Evolutionary conservation across 2,888 invertebrate species (phyloP), one percentile per base, ranked within the genome.

Genomic region (Balanococcus diminutus): DNA sequence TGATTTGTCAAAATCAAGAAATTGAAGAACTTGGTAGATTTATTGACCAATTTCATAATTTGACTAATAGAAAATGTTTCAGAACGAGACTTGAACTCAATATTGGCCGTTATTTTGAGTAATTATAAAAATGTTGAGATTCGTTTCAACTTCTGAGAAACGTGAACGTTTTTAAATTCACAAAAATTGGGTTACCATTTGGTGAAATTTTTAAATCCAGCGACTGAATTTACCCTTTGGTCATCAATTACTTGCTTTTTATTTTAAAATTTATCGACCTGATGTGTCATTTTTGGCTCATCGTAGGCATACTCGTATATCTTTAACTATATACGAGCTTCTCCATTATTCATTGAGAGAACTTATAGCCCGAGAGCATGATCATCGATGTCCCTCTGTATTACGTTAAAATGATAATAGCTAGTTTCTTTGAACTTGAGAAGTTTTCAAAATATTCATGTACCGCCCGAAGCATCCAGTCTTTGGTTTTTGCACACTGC

Each of bases 371-470:
- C 22, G 22, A 22, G 56, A 46, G 56, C 19, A 56, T 22, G 56
- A 56, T 56, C 56, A 56, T 56, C 22, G 56, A 56, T 56, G 56
- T 56, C 56, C 56, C 56, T 56, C 56, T 14, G 56, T 22, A 56
- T 56, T 56, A 56, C 56, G 56, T 56, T 56, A 22, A 22, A 22
- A n/a, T n/a, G 9, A 56, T 56, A 56, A 22, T 56, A 22, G 19
- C 56, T 56, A 56, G 56, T 56, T 56, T 51, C 22, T 22, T 22
- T 22, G 22, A 19, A 56, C 56, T 56, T 56, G 36, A 42, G 25
- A 61, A 67, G n/a, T 28, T 67, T 67, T 67, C 67, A 67, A 67
- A 67, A 67, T 67, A 67, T 31, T 67, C 28, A 11, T 67, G 67
- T 67, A 28, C 16, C 6, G 67, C 67, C 67, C 14, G 67, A 28